Evolutionary conservation across 2,888 invertebrate genomes (phyloP).

Genomic region (Parelbella ahira): DNA sequence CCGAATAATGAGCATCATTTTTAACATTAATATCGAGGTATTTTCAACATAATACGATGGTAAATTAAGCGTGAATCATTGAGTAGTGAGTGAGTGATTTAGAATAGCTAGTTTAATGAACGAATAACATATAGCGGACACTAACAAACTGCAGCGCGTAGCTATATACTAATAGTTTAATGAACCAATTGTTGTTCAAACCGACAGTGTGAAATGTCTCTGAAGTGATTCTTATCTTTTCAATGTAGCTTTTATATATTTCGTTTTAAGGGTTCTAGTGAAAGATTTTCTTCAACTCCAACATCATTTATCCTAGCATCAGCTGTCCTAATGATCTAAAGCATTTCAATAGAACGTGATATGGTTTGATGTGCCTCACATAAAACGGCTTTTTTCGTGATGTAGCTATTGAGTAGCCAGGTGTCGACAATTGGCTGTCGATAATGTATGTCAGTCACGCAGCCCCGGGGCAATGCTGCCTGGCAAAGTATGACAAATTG

Average conservation of each 20-base stretch:
- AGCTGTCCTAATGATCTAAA: too few species aligned
- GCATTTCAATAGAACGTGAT: slow-evolving; percentile 13
- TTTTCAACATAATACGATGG: not conserved
- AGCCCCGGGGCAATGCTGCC: slow-evolving; percentile 6
- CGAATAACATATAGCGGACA: too few species aligned
- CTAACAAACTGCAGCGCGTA: too few species aligned
- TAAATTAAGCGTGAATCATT: too few species aligned
- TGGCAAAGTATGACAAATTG: slow-evolving; percentile 22
- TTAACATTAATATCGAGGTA: not conserved
- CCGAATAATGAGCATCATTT: not conserved
- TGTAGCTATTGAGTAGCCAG: slow-evolving; percentile 2
- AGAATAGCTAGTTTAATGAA: not conserved
- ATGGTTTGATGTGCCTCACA: not conserved
- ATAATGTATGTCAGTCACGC: slow-evolving; percentile 13
- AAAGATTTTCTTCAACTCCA: too few species aligned
- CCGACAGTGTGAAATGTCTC: too few species aligned
- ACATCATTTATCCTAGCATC: not conserved
- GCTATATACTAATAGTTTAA: too few species aligned
- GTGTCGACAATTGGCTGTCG: slow-evolving; percentile 5
- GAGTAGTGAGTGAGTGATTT: not conserved
- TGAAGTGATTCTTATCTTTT: too few species aligned
- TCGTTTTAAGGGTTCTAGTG: too few species aligned
- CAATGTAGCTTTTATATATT: too few species aligned
- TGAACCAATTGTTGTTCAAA: too few species aligned
- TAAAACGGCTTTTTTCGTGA: slow-evolving; percentile 3